Evolutionary conservation across 2,888 invertebrate genomes (phyloP).

Genomic region (Ephialtes manifestator): DNA sequence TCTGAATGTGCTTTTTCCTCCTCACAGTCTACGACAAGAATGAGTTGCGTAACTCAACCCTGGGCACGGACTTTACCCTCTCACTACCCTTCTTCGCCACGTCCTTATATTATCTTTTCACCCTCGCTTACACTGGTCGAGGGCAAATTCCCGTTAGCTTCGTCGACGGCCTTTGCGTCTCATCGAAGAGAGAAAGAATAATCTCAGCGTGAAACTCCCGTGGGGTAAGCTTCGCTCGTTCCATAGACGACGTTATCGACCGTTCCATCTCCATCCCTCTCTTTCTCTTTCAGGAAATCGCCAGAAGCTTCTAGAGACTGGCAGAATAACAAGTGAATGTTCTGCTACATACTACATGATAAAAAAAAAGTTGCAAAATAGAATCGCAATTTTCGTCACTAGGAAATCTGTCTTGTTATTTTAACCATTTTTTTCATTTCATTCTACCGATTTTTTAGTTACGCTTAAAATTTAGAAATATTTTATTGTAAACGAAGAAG

Average conservation of each 20-base stretch:
- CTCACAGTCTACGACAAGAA: too few species aligned
- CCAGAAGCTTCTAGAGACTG: background rate
- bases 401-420: too few species aligned
- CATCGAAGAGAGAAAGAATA: background rate
- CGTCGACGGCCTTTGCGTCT: background rate
- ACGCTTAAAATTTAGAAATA: too few species aligned
- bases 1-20: too few species aligned
- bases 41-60: background rate
- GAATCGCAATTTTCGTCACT: too few species aligned
- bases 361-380: too few species aligned
- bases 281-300: background rate
- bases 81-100: background rate
- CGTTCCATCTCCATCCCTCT: background rate
- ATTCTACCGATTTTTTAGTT: too few species aligned
- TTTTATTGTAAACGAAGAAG: too few species aligned
- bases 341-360: too few species aligned
- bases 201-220: background rate
- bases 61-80: background rate
- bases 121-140: background rate
- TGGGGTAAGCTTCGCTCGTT: background rate
- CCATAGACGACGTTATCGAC: background rate
- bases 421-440: too few species aligned
- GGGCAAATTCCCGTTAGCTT: background rate
- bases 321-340: background rate
- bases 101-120: conserved; percentile 3